These are phyloP conservation scores for Melanophora roralis DNA, from an alignment of 2,888 invertebrate genomes.

Conservation along the genomic window DNA sequence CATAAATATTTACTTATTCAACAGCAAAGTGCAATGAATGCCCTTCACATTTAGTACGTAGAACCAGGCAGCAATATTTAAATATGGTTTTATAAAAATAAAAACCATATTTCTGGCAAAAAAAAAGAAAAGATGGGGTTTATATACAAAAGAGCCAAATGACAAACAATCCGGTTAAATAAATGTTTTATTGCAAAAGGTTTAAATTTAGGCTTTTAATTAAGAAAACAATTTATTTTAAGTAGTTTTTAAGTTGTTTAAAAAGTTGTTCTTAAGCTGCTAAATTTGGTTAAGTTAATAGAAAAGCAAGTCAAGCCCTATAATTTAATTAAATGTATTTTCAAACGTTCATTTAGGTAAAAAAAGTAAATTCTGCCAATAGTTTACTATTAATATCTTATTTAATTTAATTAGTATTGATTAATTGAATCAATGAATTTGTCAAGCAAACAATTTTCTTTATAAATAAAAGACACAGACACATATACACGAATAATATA, in stretches of 20 bases:
- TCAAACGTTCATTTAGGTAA: too few species aligned
- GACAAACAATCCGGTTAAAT: too few species aligned
- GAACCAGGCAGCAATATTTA: constrained; percentile 1
- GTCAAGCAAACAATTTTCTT: constrained; percentile 64
- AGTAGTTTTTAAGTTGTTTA: too few species aligned
- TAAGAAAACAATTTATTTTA: too few species aligned
- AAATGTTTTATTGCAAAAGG: too few species aligned
- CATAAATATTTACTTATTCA: background rate
- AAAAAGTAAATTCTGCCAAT: background rate
- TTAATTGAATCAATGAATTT: constrained; percentile 75
- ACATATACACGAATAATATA: background rate
- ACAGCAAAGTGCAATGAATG: constrained; percentile 53
- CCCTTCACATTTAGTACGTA: constrained; percentile 55
- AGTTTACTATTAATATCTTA: background rate
- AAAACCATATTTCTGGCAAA: background rate
- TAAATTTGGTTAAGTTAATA: too few species aligned
- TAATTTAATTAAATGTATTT: too few species aligned
- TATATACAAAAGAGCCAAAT: too few species aligned
- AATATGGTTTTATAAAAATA: background rate
- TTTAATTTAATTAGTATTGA: constrained; percentile 75
- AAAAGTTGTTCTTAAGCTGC: too few species aligned
- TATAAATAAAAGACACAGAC: constrained; percentile 61
- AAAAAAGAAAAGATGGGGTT: too few species aligned
- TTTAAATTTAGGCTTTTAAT: too few species aligned
- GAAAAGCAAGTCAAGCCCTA: too few species aligned